phyloP scores from a whole-genome alignment of 2,888 invertebrate genomes.

The Drosophila tripunctata region DNA sequence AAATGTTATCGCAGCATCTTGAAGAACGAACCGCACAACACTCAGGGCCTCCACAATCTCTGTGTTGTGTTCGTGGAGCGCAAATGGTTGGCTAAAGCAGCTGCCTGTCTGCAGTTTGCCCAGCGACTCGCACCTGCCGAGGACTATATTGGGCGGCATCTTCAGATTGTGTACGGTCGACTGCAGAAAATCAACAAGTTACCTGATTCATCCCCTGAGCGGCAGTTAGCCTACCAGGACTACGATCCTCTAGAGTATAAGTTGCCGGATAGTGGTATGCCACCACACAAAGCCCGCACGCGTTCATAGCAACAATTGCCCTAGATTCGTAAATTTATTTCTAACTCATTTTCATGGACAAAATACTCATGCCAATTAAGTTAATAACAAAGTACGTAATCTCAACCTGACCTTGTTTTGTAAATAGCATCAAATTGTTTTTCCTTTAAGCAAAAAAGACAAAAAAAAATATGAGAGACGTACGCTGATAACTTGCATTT shows the following conservation, averaged over 20 bases:
- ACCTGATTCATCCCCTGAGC: slow-evolving; percentile 81
- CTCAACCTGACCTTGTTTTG: slow-evolving; percentile 48
- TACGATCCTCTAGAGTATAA: slow-evolving; percentile 83
- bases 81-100: slow-evolving; percentile 93
- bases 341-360: background rate
- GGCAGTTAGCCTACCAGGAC: slow-evolving; percentile 81
- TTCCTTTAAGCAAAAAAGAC: slow-evolving; percentile 23
- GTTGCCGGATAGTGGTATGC: slow-evolving; percentile 21
- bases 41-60: slow-evolving; percentile 97
- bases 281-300: slow-evolving; percentile 51
- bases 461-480: too few species aligned
- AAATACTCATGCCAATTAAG: slow-evolving; percentile 4
- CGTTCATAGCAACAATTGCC: slow-evolving; percentile 54
- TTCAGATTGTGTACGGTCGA: slow-evolving; percentile 90
- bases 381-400: slow-evolving; percentile 50
- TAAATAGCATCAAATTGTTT: slow-evolving; percentile 51
- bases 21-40: slow-evolving; percentile 94
- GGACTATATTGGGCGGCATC: slow-evolving; percentile 95
- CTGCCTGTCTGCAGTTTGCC: slow-evolving; percentile 92
- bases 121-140: slow-evolving; percentile 93
- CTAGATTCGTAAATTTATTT: slow-evolving; percentile 7
- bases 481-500: slow-evolving; percentile 48
- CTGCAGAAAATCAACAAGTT: slow-evolving; percentile 80
- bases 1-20: slow-evolving; percentile 96
- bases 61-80: slow-evolving; percentile 98